Evolutionary conservation across 1,140 invertebrate genomes (phyloP).

Genomic region (Euborellia annulipes): DNA sequence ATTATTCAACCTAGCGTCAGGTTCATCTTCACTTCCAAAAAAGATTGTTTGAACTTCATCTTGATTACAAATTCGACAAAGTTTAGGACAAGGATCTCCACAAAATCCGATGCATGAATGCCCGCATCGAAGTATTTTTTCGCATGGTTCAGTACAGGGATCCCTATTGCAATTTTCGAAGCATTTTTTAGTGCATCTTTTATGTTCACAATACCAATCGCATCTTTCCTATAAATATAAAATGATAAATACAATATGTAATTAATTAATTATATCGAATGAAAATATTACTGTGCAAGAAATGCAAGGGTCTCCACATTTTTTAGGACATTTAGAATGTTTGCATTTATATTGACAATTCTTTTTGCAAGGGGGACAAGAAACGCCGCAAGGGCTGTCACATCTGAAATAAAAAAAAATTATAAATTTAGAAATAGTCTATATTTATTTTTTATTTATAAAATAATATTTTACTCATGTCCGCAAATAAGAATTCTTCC

Average conservation of each 20-base stretch:
- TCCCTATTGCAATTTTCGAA: constrained; percentile 31
- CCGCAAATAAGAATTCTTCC: constrained; percentile 30
- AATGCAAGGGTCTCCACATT: constrained; percentile 41
- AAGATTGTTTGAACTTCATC: constrained; percentile 32
- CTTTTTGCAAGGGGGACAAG: constrained; percentile 43
- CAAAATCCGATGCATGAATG: constrained; percentile 49
- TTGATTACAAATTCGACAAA: constrained; percentile 31
- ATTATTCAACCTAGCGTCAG: constrained; percentile 33
- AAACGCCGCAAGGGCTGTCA: constrained; percentile 34
- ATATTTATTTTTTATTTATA: too few species aligned
- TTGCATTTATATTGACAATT: constrained; percentile 38
- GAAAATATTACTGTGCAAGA: constrained; percentile 32
- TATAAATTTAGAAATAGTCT: too few species aligned
- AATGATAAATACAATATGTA: neutral
- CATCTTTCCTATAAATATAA: constrained; percentile 25
- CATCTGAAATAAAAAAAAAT: constrained; percentile 34
- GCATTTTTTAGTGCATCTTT: constrained; percentile 36
- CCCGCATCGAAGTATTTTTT: constrained; percentile 30
- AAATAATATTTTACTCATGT: constrained; percentile 28
- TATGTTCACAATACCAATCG: constrained; percentile 33
- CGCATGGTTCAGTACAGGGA: constrained; percentile 36
- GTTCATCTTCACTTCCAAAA: constrained; percentile 36
- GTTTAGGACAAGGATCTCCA: constrained; percentile 41
- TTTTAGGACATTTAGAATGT: constrained; percentile 34
- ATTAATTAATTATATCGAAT: neutral